A percentile compares a stretch with the other conserved stretches of the same genome.
These are phyloP conservation scores for Helobdella robusta DNA, from an alignment of 2,888 invertebrate species.

Conservation along the genomic window DNA sequence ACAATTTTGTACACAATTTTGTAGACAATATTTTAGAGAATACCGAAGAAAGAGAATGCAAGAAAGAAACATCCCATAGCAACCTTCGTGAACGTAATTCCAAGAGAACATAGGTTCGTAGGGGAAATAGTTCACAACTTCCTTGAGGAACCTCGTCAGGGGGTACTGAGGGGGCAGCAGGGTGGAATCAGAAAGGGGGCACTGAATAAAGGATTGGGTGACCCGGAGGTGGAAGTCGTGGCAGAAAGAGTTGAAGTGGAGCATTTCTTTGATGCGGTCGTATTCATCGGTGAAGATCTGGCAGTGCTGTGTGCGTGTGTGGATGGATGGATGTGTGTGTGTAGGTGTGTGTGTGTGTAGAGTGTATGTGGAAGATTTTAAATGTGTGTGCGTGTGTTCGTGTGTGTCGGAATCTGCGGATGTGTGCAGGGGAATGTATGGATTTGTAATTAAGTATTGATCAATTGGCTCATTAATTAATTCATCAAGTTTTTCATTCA, in stretches of 20 bases:
- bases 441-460: no score
- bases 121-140: conserved; percentile 67
- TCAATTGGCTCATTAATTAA: no score
- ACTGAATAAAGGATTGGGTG: conserved; percentile 55
- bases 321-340: no score
- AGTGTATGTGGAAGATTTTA: no score
- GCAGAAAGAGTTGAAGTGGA: conserved; percentile 68
- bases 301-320: conserved; percentile 33
- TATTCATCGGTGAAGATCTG: conserved; percentile 46
- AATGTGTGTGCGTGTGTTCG: no score
- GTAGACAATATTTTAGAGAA: no score
- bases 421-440: no score
- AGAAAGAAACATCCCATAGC: conserved; percentile 4
- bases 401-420: no score
- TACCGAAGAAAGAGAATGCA: no score
- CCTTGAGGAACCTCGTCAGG: conserved; percentile 63
- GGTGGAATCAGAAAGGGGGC: conserved; percentile 3
- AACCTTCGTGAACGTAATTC: conserved; percentile 63
- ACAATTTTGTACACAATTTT: no score
- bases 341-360: no score
- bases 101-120: conserved; percentile 68
- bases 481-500: no score
- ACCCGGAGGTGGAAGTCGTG: conserved; percentile 67
- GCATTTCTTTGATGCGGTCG: conserved; percentile 56
- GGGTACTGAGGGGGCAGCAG: conserved; percentile 57